A percentile compares a stretch with the other conserved stretches of the same genome.
phyloP scores from a whole-genome alignment of 2,888 invertebrate genomes.

The Buathra laborator region DNA sequence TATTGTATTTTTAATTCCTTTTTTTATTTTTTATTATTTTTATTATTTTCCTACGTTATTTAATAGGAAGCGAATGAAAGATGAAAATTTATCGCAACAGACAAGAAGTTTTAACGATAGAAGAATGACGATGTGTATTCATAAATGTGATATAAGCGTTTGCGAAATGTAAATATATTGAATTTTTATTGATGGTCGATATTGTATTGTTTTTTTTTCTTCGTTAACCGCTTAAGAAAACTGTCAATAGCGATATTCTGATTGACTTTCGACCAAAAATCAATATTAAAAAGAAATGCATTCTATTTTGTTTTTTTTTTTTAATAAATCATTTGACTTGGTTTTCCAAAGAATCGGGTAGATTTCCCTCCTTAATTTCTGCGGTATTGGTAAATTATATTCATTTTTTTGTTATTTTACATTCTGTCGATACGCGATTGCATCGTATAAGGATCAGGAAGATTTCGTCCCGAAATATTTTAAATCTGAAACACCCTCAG shows the following conservation, averaged over 20 bases:
- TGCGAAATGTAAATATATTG: slow-evolving; percentile 59
- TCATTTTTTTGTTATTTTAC: neutral
- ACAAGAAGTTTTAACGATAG: slow-evolving; percentile 26
- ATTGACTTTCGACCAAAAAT: neutral
- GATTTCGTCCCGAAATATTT: neutral
- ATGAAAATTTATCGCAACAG: slow-evolving; percentile 10
- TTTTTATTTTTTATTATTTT: slow-evolving; percentile 34
- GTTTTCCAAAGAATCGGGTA: no score
- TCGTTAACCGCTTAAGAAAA: neutral
- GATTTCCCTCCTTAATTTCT: no score
- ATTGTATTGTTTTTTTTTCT: slow-evolving; percentile 2
- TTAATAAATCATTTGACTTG: no score
- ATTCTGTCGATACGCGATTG: neutral
- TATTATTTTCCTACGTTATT: slow-evolving; percentile 13
- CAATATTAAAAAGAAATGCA: neutral
- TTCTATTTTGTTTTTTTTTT: no score
- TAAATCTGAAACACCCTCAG: neutral
- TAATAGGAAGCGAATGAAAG: slow-evolving; percentile 17
- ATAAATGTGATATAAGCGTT: slow-evolving; percentile 63
- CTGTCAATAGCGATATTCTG: no score
- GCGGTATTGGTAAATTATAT: no score
- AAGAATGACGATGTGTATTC: slow-evolving; percentile 18
- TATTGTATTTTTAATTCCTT: slow-evolving; percentile 46
- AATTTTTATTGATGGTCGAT: slow-evolving; percentile 39
- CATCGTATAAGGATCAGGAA: neutral